These are phyloP conservation scores for rabbit (Oryctolagus cuniculus) DNA, from an alignment of 2,113 vertebrate species.

Conservation along the genomic window DNA sequence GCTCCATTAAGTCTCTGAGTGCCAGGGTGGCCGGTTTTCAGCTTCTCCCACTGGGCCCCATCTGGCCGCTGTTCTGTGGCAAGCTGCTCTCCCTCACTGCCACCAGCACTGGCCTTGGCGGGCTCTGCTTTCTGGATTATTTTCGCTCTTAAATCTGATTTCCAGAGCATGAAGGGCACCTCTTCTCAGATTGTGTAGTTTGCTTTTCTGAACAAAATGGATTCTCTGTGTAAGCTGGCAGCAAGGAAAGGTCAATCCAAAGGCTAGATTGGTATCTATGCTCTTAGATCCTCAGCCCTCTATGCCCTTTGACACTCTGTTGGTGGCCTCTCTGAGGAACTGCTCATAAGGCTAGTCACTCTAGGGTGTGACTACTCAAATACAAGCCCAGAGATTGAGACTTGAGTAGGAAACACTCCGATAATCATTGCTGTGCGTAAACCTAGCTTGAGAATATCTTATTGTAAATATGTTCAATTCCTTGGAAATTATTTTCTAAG, in stretches of 20 bases:
- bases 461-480: slow-evolving; percentile 79
- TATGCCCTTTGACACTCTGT: neutral
- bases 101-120: slow-evolving; percentile 58
- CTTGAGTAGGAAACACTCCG: slow-evolving; percentile 1
- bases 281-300: neutral
- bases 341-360: slow-evolving; percentile 50
- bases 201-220: slow-evolving; percentile 82
- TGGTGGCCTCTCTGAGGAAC: slow-evolving; percentile 4
- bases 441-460: slow-evolving; percentile 75
- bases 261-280: neutral
- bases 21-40: slow-evolving; percentile 76
- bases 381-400: slow-evolving; percentile 11
- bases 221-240: slow-evolving; percentile 73
- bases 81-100: slow-evolving; percentile 69
- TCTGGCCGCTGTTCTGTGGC: slow-evolving; percentile 70
- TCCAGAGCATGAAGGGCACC: slow-evolving; percentile 77
- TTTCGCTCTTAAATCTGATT: slow-evolving; percentile 72
- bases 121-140: slow-evolving; percentile 71
- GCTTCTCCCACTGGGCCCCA: slow-evolving; percentile 77
- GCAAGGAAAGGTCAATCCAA: slow-evolving; percentile 57
- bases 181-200: slow-evolving; percentile 62
- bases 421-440: slow-evolving; percentile 72
- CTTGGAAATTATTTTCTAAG: slow-evolving; percentile 82
- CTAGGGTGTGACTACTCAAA: neutral
- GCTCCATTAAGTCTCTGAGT: slow-evolving; percentile 74